Evolutionary conservation across 2,113 vertebrate species (phyloP).

Genomic region (Aythya baeri): DNA sequence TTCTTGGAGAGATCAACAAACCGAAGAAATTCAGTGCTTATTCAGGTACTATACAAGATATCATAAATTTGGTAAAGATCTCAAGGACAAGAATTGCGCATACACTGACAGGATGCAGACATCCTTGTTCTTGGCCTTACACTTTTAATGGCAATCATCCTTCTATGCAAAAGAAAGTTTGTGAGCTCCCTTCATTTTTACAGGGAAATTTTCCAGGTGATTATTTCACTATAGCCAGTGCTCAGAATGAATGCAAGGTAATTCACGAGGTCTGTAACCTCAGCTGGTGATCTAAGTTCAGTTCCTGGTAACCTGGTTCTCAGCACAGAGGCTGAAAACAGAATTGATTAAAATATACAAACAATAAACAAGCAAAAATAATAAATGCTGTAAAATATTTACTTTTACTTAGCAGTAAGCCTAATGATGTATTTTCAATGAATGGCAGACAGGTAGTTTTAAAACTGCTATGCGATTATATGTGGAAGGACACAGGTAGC

Average conservation of each 20-base stretch:
- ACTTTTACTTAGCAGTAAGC: background rate
- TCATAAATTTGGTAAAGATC: background rate
- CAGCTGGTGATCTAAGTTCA: background rate
- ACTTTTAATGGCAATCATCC: background rate
- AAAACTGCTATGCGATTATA: background rate
- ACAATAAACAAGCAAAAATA: background rate
- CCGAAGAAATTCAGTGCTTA: background rate
- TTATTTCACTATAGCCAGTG: background rate
- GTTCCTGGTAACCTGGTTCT: background rate
- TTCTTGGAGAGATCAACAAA: background rate
- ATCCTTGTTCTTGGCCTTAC: background rate
- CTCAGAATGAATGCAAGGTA: background rate
- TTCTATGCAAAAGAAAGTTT: background rate
- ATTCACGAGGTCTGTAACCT: background rate
- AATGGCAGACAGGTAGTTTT: background rate
- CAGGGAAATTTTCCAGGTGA: background rate
- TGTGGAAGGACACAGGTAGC: background rate
- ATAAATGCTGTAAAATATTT: background rate
- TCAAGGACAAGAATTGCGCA: background rate
- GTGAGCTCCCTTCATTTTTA: background rate
- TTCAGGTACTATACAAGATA: background rate
- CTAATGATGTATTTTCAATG: background rate
- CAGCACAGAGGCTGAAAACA: background rate
- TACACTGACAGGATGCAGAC: background rate
- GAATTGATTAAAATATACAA: background rate